Evolutionary conservation across 1,140 invertebrate species (phyloP).

Genomic region (Hestina assimilis): DNA sequence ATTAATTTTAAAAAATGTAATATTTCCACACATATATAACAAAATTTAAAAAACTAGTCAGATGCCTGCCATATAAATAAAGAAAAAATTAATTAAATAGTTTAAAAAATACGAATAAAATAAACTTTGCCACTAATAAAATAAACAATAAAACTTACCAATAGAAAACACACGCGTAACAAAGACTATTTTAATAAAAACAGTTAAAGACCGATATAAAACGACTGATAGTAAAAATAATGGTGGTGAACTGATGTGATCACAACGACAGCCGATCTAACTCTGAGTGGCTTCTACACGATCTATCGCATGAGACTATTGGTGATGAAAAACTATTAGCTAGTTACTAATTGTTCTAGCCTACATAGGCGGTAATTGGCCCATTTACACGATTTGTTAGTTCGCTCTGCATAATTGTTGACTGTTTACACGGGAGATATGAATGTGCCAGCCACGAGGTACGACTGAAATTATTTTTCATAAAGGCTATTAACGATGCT

Average conservation of each 20-base stretch:
- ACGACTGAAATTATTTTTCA: slow-evolving; percentile 44
- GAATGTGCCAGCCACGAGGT: slow-evolving; percentile 53
- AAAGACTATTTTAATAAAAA: neutral
- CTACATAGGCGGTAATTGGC: slow-evolving; percentile 75
- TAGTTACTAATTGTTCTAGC: slow-evolving; percentile 73
- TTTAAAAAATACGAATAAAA: too few relatives aligned
- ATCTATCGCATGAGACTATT: slow-evolving; percentile 52
- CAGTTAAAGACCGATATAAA: neutral
- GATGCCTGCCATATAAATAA: too few relatives aligned
- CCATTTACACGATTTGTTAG: slow-evolving; percentile 77
- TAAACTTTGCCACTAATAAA: neutral
- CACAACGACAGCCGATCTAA: slow-evolving; percentile 56
- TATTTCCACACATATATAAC: too few relatives aligned
- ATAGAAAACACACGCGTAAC: neutral
- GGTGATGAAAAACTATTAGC: slow-evolving; percentile 76
- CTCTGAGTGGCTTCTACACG: slow-evolving; percentile 51
- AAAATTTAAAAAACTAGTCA: too few relatives aligned
- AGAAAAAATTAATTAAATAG: too few relatives aligned
- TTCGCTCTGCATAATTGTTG: slow-evolving; percentile 69
- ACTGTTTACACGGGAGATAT: slow-evolving; percentile 62
- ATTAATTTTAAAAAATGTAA: too few relatives aligned
- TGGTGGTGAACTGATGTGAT: slow-evolving; percentile 41
- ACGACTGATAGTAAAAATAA: slow-evolving; percentile 2
- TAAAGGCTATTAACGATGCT: neutral
- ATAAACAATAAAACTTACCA: neutral